phyloP scores from a whole-genome alignment of 2,113 vertebrate species.

The Coregonus clupeaformis region DNA sequence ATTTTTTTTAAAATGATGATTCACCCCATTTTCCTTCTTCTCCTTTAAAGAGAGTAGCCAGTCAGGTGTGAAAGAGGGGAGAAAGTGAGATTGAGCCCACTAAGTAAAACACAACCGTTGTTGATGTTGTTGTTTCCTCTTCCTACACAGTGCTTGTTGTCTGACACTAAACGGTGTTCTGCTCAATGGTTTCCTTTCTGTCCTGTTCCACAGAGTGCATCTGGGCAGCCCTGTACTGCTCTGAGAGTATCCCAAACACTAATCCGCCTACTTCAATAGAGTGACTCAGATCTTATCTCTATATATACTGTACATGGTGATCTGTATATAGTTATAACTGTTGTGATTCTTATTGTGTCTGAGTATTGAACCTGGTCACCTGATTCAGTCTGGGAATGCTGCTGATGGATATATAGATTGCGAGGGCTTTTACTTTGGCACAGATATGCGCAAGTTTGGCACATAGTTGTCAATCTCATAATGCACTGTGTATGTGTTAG shows the following conservation, averaged over 20 bases:
- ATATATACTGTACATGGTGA: conserved; percentile 47
- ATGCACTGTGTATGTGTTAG: conserved; percentile 33
- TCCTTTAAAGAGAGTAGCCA: conserved; percentile 47
- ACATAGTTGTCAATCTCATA: conserved; percentile 32
- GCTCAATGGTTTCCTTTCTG: conserved; percentile 25
- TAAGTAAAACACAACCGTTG: conserved; percentile 32
- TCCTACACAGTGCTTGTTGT: conserved; percentile 22
- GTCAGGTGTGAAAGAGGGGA: conserved; percentile 49
- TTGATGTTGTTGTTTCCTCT: conserved; percentile 35
- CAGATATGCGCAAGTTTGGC: conserved; percentile 55
- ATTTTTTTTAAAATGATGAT: conserved; percentile 28
- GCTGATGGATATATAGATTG: conserved; percentile 41
- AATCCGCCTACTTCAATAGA: conserved; percentile 46
- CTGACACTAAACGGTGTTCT: conserved; percentile 20
- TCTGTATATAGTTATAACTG: conserved; percentile 51
- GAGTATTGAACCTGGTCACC: conserved; percentile 33
- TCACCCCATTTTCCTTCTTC: conserved; percentile 22
- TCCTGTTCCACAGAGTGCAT: conserved; percentile 38
- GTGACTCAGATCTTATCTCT: conserved; percentile 44
- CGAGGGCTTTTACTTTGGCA: conserved; percentile 67
- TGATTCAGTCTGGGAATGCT: conserved; percentile 23
- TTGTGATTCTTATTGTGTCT: conserved; percentile 31
- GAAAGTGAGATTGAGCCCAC: conserved; percentile 50
- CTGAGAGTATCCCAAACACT: conserved; percentile 46
- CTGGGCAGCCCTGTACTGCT: conserved; percentile 45